Percentiles rank a stretch among this genome's conserved stretches.
phyloP scores from a whole-genome alignment of 2,113 vertebrate genomes.

The Nannobrachium achirus region DNA sequence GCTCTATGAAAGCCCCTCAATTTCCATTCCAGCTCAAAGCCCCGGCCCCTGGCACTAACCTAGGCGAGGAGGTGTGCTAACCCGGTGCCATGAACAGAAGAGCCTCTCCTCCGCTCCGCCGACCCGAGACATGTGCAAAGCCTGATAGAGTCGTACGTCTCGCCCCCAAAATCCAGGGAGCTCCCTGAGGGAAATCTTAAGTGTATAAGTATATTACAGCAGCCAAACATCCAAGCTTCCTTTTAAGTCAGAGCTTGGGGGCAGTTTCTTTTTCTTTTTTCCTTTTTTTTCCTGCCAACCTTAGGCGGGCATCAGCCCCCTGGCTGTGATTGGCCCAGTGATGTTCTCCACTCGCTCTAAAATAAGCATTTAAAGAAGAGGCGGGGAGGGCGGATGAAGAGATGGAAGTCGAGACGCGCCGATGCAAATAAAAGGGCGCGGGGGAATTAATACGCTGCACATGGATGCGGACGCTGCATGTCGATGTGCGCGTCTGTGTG shows the following conservation, averaged over 20 bases:
- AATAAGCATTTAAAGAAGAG: not conserved
- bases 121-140: slow-evolving; percentile 54
- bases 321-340: not conserved
- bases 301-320: not conserved
- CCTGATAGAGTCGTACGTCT: slow-evolving; percentile 43
- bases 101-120: slow-evolving; percentile 20
- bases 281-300: slow-evolving; percentile 1
- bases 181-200: slow-evolving; percentile 35
- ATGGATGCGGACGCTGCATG: no score
- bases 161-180: slow-evolving; percentile 16
- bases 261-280: slow-evolving; percentile 15
- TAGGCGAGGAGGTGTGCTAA: slow-evolving; percentile 8
- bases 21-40: not conserved
- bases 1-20: not conserved
- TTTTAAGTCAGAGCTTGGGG: slow-evolving; percentile 44
- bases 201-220: slow-evolving; percentile 38
- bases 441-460: slow-evolving; percentile 7
- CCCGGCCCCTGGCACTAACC: slow-evolving; percentile 16
- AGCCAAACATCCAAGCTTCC: slow-evolving; percentile 32
- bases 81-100: slow-evolving; percentile 3
- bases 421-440: not conserved
- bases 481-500: not conserved
- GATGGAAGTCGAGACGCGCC: not conserved
- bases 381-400: not conserved
- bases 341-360: not conserved